Base-by-base conservation (phyloP, 37 sponge, comb jelly and placozoan species). In the Beroe ovata region DNA sequence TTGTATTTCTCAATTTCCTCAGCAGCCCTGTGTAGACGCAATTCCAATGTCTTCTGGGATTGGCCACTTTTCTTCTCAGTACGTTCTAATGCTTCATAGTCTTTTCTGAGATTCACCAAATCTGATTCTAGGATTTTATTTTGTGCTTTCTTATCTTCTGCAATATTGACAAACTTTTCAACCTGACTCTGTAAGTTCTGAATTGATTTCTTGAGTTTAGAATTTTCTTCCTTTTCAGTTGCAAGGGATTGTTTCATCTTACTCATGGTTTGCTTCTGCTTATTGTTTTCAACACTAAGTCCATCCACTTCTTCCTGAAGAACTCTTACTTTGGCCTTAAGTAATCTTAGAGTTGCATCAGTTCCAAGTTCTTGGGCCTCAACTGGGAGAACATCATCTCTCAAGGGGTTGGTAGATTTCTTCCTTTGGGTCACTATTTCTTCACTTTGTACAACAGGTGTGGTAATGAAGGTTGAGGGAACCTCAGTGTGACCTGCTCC, bases 1-100 rank as follows among this genome's bases (percentile, higher is more conserved):
- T 95, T 99, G 92, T 94, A 92, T 72, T 89, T 94, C 89, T 99
- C 99, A 0, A 92, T 89, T 33, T 99, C 99, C 71, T 99, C 99
- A 88, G 94, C 34, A 18, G 95, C 96, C 89, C 99, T 89, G 91
- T 99, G 95, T 35, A 99, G 89, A 32, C 89, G 36, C 1, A 77
- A 96, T 90, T 97, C 99, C 47, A 94, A 90, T 19, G 92, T 90
- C 60, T 92, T 92, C 39, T 97, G 99, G 60, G 88, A 88, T 29
- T 58, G 69, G 29, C 88, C 64, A 23, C 89, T 89, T 89, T 95
- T 92, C 88, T 90, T 92, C 64, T 95, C 95, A 29, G 64, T 19
- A n/a, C 90, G 26, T 60, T 94, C 91, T 88, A 91, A 71, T 18
- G 92, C 64, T 39, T 95, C 99, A 39, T 94, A 2, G 22, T 97